These are phyloP conservation scores for Rotaria sp. DNA, from an alignment of 2,888 invertebrate genomes.

Conservation along the genomic window DNA sequence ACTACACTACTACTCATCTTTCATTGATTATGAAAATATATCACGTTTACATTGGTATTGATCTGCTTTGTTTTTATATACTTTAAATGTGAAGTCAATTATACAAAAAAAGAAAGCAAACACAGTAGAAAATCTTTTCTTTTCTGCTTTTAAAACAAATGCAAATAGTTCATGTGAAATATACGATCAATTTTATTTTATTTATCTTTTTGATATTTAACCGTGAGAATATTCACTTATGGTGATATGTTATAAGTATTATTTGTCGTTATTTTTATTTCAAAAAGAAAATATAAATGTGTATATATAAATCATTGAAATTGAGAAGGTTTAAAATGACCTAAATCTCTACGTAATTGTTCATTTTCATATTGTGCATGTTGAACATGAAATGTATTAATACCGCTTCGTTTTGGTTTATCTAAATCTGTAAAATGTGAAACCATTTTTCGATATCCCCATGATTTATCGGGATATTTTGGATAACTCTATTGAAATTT, in stretches of 20 bases:
- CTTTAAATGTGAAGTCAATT: no score
- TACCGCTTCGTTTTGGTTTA: conserved; percentile 36
- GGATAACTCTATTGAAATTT: background rate
- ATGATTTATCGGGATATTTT: conserved; percentile 37
- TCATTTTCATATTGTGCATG: conserved; percentile 38
- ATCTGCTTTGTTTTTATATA: background rate
- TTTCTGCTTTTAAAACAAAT: no score
- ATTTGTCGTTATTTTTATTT: background rate
- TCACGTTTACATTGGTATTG: background rate
- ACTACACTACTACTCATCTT: background rate
- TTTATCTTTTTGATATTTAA: background rate
- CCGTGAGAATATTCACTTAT: background rate
- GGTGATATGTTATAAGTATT: background rate
- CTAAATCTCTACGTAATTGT: background rate
- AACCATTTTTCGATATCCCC: conserved; percentile 33
- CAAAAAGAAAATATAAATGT: background rate
- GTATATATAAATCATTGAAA: background rate
- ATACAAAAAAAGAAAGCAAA: no score
- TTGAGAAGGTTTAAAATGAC: conserved; percentile 4
- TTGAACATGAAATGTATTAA: conserved; percentile 40
- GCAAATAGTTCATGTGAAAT: background rate
- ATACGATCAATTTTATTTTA: background rate
- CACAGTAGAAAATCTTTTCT: no score
- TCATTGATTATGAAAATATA: background rate
- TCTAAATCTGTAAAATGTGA: conserved; percentile 40